These are phyloP conservation scores for Schizaphis graminum DNA, from an alignment of 2,888 invertebrate genomes.

Conservation along the genomic window DNA sequence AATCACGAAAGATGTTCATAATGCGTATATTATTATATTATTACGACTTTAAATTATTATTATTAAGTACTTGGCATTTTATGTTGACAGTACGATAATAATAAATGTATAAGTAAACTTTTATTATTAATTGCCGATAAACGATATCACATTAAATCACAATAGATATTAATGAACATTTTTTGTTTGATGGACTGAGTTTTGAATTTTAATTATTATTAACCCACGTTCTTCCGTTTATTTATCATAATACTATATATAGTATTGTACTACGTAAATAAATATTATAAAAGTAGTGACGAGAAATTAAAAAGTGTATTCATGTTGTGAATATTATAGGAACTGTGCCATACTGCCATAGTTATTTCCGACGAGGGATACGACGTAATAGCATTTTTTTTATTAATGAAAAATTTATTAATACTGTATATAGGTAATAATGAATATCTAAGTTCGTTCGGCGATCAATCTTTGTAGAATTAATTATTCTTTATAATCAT, in stretches of 20 bases:
- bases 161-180: not conserved
- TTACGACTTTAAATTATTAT: not conserved
- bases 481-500: not conserved
- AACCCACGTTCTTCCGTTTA: not conserved
- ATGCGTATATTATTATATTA: not conserved
- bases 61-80: not conserved
- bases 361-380: not conserved
- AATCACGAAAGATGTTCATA: not conserved
- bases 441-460: not conserved
- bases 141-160: not conserved
- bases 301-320: not conserved
- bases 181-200: not conserved
- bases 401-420: not conserved
- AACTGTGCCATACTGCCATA: not conserved
- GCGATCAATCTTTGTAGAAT: not conserved
- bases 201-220: not conserved
- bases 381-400: not conserved
- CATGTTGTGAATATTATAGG: not conserved
- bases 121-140: not conserved
- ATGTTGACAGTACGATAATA: not conserved
- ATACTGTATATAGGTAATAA: not conserved
- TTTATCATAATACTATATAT: too few species aligned
- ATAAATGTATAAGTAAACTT: not conserved
- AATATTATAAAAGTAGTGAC: not conserved
- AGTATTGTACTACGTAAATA: not conserved